phyloP scores from a whole-genome alignment of 2,888 invertebrate genomes.

The Hemistola chrysoprasaria region DNA sequence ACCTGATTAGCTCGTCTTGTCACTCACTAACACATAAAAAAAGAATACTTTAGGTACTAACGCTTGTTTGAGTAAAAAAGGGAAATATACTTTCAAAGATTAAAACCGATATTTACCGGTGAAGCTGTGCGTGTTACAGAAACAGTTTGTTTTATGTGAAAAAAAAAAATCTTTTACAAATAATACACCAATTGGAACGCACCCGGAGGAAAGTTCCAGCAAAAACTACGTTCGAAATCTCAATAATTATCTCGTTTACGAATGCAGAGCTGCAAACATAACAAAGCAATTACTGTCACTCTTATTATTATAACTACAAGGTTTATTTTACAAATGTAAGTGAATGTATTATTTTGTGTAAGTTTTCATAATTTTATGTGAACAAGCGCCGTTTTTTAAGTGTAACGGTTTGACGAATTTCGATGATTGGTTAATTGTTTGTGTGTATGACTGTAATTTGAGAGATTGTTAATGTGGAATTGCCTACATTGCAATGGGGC shows the following conservation, averaged over 20 bases:
- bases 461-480: slow-evolving; percentile 45
- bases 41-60: too few relatives aligned
- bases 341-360: slow-evolving; percentile 22
- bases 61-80: too few relatives aligned
- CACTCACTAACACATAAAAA: too few relatives aligned
- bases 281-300: slow-evolving; percentile 17
- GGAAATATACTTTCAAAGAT: too few relatives aligned
- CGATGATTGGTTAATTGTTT: slow-evolving; percentile 74
- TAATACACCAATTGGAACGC: slow-evolving; percentile 47
- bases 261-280: slow-evolving; percentile 38
- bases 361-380: slow-evolving; percentile 41
- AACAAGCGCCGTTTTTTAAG: slow-evolving; percentile 64
- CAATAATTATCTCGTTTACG: slow-evolving; percentile 67
- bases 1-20: too few relatives aligned
- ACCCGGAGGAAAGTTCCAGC: slow-evolving; percentile 47
- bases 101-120: not conserved
- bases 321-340: slow-evolving; percentile 14
- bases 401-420: slow-evolving; percentile 71
- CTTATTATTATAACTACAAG: slow-evolving; percentile 23
- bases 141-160: slow-evolving; percentile 39
- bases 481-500: slow-evolving; percentile 9
- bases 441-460: slow-evolving; percentile 54
- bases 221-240: slow-evolving; percentile 57
- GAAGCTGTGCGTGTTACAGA: slow-evolving; percentile 17
- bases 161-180: slow-evolving; percentile 42